phyloP scores from a whole-genome alignment of 2,888 invertebrate genomes.

The Chorisops tibialis region DNA sequence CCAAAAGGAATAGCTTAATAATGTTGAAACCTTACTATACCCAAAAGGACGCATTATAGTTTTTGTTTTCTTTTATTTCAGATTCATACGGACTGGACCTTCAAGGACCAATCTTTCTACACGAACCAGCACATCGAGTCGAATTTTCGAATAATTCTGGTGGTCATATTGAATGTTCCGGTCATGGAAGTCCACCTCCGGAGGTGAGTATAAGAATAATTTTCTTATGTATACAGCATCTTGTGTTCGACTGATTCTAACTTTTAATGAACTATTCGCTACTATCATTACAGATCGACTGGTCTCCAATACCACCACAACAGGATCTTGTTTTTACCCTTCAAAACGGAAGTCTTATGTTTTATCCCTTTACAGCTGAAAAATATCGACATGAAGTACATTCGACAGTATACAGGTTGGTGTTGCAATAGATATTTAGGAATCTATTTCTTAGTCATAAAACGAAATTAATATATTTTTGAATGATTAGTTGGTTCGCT shows the following conservation, averaged over 20 bases:
- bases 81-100: constrained; percentile 57
- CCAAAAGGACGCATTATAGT: too few species aligned
- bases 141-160: constrained; percentile 77
- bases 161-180: constrained; percentile 65
- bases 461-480: too few species aligned
- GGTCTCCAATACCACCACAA: constrained; percentile 67
- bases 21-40: too few species aligned
- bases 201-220: constrained; percentile 52
- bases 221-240: too few species aligned
- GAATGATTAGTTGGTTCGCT: too few species aligned
- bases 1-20: too few species aligned
- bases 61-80: constrained; percentile 42
- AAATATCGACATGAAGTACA: constrained; percentile 81
- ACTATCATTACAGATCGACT: constrained; percentile 60
- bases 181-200: constrained; percentile 66
- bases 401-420: constrained; percentile 73
- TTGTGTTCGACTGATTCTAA: too few species aligned
- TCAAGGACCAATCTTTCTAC: constrained; percentile 64
- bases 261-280: too few species aligned
- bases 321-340: constrained; percentile 72
- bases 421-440: too few species aligned
- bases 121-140: constrained; percentile 69
- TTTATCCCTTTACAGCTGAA: constrained; percentile 78
- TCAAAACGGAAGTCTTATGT: constrained; percentile 80
- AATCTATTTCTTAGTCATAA: too few species aligned